Conservation (phyloP, 2,888 invertebrate species). For the Heliothis peltigera region DNA sequence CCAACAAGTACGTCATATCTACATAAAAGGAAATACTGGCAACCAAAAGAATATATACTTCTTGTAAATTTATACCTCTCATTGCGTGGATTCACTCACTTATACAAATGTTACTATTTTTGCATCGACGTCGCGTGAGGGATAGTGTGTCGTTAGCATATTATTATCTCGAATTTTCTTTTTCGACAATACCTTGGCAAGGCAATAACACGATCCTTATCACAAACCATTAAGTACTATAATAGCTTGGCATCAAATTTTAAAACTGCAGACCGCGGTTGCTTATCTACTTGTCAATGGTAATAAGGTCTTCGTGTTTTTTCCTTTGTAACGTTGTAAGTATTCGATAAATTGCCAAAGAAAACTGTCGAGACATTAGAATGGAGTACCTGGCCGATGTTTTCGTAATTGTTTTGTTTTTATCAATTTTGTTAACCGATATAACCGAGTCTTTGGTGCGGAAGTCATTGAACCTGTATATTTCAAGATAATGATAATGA, state of each 20-base stretch:
- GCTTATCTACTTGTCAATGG: conserved; percentile 63
- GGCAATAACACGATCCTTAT: conserved; percentile 47
- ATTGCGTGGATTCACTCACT: conserved; percentile 78
- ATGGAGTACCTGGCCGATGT: conserved; percentile 33
- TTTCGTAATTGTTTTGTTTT: conserved; percentile 47
- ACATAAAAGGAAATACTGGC: conserved; percentile 46
- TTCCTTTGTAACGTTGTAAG: conserved; percentile 47
- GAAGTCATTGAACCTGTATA: conserved; percentile 58
- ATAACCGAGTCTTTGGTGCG: conserved; percentile 57
- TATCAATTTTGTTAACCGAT: conserved; percentile 50
- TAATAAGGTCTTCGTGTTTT: conserved; percentile 61
- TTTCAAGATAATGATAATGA: conserved; percentile 55
- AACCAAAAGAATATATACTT: conserved; percentile 33
- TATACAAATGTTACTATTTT: conserved; percentile 67
- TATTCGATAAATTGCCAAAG: conserved; percentile 53
- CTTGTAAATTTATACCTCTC: conserved; percentile 66
- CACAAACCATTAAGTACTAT: conserved; percentile 29
- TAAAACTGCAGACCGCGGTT: conserved; percentile 25
- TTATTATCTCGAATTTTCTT: conserved; percentile 69
- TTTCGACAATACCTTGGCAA: conserved; percentile 41
- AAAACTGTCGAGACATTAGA: conserved; percentile 38
- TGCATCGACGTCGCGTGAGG: conserved; percentile 78
- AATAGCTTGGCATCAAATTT: conserved; percentile 30
- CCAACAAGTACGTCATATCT: conserved; percentile 32
- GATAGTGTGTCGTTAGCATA: conserved; percentile 74